Evolutionary conservation across 2,113 vertebrate genomes (phyloP), one percentile per base, ranked within the genome.

Genomic region (Ibidorhyncha struthersii): DNA sequence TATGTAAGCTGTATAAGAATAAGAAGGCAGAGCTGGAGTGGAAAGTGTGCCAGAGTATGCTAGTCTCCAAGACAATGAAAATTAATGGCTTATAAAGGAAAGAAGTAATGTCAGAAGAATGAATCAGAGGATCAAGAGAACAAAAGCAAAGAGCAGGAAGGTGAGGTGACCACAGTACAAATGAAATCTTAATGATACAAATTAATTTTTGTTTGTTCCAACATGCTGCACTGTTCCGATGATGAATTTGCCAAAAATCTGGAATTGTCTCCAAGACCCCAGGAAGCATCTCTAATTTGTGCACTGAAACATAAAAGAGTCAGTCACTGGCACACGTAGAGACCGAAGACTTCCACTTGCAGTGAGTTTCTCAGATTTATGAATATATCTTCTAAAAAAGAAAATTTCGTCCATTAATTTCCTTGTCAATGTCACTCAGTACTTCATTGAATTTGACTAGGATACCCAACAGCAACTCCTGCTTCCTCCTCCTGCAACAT

Each of bases 241-340:
- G 30, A 47, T 80, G 50, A 77, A 88, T 79, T 76, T 95, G 86
- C 86, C 91, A 95, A 86, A 92, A 94, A 71, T 69, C 81, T 92
- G 81, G 56, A 96, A 40, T 69, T 82, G 38, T 53, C 80, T 91
- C 95, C 86, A 76, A 82, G 61, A 71, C 47, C 34, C 36, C 0
- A 1, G 69, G 69, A 96, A 92, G 34, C 65, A 84, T 89, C 70
- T 89, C 61, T 82, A 30, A 84, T 91, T 76, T 96, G 86, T 89
- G 73, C 69, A 82, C 70, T 89, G 91, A 82, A 95, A 62, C 11
- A 17, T 84, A 30, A 83, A 89, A 93, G 43, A 89, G 36, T 9
- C 52, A 45, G 36, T 90, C 38, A 26, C 65, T 82, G 77, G 65
- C 80, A 91, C 25, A 29, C 52, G 26, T 56, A 84, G 67, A 84